Conservation (phyloP, 1,140 invertebrate species). For the Samia ricini region DNA sequence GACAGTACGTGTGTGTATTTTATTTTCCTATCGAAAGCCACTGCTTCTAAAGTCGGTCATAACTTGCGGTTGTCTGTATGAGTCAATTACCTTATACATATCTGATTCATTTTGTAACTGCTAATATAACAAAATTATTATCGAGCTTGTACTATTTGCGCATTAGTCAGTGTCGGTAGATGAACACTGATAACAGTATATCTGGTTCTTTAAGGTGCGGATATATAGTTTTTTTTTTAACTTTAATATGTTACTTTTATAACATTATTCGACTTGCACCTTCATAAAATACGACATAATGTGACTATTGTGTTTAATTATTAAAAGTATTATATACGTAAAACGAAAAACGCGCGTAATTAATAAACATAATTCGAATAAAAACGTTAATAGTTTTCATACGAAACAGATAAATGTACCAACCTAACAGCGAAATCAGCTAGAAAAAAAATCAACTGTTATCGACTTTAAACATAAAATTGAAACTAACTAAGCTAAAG, state of each 20-base stretch:
- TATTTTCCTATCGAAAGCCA: background rate
- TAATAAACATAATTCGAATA: too few species aligned
- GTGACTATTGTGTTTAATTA: too few species aligned
- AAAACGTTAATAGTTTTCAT: too few species aligned
- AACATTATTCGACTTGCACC: too few species aligned
- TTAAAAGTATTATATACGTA: too few species aligned
- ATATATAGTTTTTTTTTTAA: background rate
- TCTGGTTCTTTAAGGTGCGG: background rate
- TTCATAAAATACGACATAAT: too few species aligned
- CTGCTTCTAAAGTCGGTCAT: conserved; percentile 23
- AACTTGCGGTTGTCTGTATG: conserved; percentile 28
- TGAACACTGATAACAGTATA: background rate
- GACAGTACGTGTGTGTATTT: background rate
- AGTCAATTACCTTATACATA: conserved; percentile 23
- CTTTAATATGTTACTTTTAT: background rate
- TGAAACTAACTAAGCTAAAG: too few species aligned
- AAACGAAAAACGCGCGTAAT: too few species aligned
- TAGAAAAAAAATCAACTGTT: too few species aligned
- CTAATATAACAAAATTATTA: conserved; percentile 9
- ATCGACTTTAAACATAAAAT: too few species aligned
- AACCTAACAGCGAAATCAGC: too few species aligned
- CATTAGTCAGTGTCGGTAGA: background rate
- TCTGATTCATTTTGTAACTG: conserved; percentile 25
- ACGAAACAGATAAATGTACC: too few species aligned
- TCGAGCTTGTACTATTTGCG: background rate